Conservation (phyloP, 2,797 vertebrate genomes). For the Cyclura pinguis region DNA sequence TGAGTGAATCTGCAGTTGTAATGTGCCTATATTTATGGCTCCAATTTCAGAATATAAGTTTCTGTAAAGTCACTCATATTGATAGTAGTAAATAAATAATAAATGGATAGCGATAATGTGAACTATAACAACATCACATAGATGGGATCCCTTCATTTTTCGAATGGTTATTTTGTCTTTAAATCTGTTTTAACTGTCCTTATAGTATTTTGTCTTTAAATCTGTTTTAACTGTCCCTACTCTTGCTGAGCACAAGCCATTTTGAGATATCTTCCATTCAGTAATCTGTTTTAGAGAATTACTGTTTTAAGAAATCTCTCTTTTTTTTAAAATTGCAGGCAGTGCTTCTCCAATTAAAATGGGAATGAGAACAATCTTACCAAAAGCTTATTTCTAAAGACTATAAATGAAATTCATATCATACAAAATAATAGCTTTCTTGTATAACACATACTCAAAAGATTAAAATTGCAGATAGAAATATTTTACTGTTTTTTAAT, state of each 20-base stretch:
- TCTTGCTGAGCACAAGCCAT: background rate
- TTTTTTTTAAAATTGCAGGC: background rate
- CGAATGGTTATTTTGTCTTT: background rate
- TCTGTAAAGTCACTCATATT: background rate
- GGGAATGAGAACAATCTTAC: background rate
- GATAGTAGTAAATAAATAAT: background rate
- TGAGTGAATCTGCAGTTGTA: background rate
- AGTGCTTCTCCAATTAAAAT: conserved; percentile 1
- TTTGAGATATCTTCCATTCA: background rate
- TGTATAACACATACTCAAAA: background rate
- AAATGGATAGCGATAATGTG: background rate
- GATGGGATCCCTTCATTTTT: background rate
- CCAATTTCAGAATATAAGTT: background rate
- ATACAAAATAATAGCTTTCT: background rate
- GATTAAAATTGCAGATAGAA: conserved; percentile 6
- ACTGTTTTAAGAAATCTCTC: background rate
- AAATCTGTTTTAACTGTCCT: background rate
- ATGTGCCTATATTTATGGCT: background rate
- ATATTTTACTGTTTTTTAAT: background rate
- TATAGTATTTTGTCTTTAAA: conserved; percentile 17
- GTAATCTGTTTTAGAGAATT: background rate
- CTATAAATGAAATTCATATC: conserved; percentile 13
- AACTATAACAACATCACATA: background rate
- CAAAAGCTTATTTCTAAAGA: conserved; percentile 6
- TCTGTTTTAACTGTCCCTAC: background rate